Evolutionary conservation across 1,140 invertebrate genomes (phyloP).

Genomic region (Bactericera cockerelli): DNA sequence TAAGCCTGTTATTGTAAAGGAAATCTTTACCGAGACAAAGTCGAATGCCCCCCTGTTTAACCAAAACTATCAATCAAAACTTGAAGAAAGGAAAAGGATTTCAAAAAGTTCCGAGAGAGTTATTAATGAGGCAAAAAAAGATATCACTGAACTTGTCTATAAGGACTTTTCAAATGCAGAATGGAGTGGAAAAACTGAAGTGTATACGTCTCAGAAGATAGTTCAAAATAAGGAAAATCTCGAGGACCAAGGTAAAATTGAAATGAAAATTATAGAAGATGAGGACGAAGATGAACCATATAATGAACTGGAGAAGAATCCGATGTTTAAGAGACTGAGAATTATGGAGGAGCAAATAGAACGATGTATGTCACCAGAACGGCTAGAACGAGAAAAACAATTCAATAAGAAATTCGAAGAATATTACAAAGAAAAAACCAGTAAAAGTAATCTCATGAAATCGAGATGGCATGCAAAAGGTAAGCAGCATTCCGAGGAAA

Average conservation of each 20-base stretch:
- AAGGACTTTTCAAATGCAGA: background rate
- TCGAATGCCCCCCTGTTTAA: background rate
- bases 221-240: background rate
- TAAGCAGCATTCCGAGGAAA: background rate
- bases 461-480: background rate
- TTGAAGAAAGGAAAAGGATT: background rate
- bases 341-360: background rate
- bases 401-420: slow-evolving; percentile 4
- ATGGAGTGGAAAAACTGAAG: slow-evolving; percentile 1
- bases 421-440: background rate
- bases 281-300: background rate
- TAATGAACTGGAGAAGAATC: slow-evolving; percentile 4
- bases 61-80: background rate
- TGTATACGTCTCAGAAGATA: background rate
- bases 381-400: background rate
- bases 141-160: background rate
- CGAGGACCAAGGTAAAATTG: too few species aligned
- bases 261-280: background rate
- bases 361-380: background rate
- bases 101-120: background rate
- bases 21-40: background rate
- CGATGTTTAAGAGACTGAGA: slow-evolving; percentile 4
- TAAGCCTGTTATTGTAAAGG: background rate
- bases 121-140: background rate
- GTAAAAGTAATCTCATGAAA: background rate